A percentile compares a stretch with the other conserved stretches of the same genome.
These are phyloP conservation scores for Hedya salicella DNA, from an alignment of 2,888 invertebrate genomes.

Conservation along the genomic window DNA sequence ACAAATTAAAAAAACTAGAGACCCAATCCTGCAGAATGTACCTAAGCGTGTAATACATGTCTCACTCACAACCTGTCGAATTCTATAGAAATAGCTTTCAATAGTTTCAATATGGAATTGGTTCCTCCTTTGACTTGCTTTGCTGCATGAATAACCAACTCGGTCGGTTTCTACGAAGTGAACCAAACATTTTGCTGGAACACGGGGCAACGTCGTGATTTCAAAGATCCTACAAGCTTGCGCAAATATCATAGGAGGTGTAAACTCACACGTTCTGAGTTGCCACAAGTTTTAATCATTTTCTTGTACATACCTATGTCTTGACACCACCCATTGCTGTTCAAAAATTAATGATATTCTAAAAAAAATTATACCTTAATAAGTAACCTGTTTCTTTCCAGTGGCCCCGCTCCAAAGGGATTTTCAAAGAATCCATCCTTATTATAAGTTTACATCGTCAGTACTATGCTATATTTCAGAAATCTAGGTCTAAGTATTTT, in stretches of 20 bases:
- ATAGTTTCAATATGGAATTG: slow-evolving; percentile 6
- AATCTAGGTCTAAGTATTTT: no score
- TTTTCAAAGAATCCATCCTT: no score
- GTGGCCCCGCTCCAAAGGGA: no score
- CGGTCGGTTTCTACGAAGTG: neutral
- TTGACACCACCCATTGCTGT: no score
- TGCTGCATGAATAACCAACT: slow-evolving; percentile 54
- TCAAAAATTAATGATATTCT: no score
- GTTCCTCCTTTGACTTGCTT: slow-evolving; percentile 40
- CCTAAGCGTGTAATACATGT: neutral
- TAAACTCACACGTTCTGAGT: neutral
- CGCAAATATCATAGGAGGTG: neutral
- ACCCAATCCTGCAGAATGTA: neutral
- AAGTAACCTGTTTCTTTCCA: no score
- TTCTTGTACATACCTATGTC: no score
- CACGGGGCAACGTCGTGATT: neutral
- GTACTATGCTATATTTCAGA: no score
- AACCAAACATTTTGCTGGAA: neutral
- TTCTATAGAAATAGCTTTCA: slow-evolving; percentile 2
- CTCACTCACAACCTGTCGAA: neutral
- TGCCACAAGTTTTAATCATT: no score
- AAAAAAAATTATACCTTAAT: no score
- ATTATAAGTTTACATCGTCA: no score
- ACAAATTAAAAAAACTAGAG: no score
- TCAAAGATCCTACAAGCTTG: slow-evolving; percentile 3